Conservation (phyloP, 1,140 invertebrate genomes). For the Eumeta japonica region DNA sequence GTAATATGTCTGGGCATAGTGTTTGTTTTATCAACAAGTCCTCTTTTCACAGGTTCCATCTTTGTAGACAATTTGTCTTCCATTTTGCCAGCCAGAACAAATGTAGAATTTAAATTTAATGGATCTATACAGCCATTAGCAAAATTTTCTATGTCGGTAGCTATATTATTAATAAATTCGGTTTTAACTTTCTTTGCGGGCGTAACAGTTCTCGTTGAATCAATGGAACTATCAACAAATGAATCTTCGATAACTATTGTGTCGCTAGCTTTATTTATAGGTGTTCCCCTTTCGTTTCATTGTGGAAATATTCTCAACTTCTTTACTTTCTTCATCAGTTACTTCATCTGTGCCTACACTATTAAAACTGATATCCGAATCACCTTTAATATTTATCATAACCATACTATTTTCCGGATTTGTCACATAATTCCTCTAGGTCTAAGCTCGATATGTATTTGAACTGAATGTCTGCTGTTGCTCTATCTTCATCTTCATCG, state of each 20-base stretch:
- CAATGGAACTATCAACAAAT: constrained; percentile 34
- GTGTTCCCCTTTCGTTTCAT: constrained; percentile 42
- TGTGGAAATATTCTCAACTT: constrained; percentile 14
- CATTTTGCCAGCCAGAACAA: constrained; percentile 39
- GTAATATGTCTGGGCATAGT: constrained; percentile 26
- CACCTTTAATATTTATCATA: too few relatives aligned
- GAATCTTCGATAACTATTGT: constrained; percentile 48
- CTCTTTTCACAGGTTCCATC: constrained; percentile 22
- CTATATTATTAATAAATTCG: constrained; percentile 16
- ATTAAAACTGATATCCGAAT: too few relatives aligned
- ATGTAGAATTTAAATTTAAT: constrained; percentile 47
- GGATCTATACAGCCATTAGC: constrained; percentile 29
- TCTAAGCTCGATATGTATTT: constrained; percentile 40
- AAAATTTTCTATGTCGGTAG: constrained; percentile 24
- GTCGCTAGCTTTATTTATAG: constrained; percentile 36
- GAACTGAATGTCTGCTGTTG: constrained; percentile 29
- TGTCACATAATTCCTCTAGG: constrained; percentile 25
- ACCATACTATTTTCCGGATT: constrained; percentile 17
- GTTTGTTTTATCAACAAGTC: constrained; percentile 32
- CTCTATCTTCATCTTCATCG: constrained; percentile 21
- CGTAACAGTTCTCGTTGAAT: constrained; percentile 27
- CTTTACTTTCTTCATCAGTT: constrained; percentile 32
- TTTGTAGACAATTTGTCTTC: constrained; percentile 24
- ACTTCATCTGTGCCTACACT: constrained; percentile 40
- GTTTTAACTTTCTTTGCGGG: constrained; percentile 38